Base-by-base conservation (phyloP, 1,140 invertebrate species). In the Musca vetustissima region DNA sequence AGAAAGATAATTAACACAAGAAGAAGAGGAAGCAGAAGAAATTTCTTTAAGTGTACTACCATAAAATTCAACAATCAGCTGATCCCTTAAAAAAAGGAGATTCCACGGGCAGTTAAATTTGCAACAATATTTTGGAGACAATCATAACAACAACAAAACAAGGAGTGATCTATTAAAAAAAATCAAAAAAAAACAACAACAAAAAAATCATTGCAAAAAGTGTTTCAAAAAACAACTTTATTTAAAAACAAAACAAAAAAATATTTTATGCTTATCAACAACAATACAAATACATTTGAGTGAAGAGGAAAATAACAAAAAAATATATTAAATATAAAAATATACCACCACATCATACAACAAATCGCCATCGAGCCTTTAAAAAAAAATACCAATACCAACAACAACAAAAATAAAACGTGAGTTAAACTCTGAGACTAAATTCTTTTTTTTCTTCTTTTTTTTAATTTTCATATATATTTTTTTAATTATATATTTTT, bases 391-490 rank as follows among this genome's bases (percentile, higher is more conserved):
- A 28, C 28, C 28, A 28, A 4, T 28, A 32, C 14, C 25, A 28
- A 36, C 17, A 61, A 61, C 21, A 61, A 36, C 25, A 61, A 43
- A 4, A 61, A 59, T 59, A 59, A 59, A 61, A 36, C n/a, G 15
- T 19, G 57, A 61, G 57, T 61, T 36, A 61, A 61, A 61, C 28
- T 61, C 17, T 59, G 25, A 32, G 25, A 59, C 17, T 59, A 59
- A 59, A 59, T 43, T 43, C n/a, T n/a, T 43, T 7, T 13, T 43
- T 4, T 43, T 43, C 13, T 43, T 43, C 6, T 43, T 43, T 43
- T 43, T 43, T 7, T 43, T 13, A n/a, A n/a, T n/a, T n/a, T n/a
- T n/a, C n/a, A n/a, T n/a, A n/a, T n/a, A n/a, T n/a, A n/a, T n/a
- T n/a, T n/a, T n/a, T n/a, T n/a, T n/a, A n/a, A n/a, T n/a, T n/a